A percentile compares a stretch with the other conserved stretches of the same genome.
Evolutionary conservation across 2,888 invertebrate species (phyloP).

Genomic region (Polydrusus pterygomalis): DNA sequence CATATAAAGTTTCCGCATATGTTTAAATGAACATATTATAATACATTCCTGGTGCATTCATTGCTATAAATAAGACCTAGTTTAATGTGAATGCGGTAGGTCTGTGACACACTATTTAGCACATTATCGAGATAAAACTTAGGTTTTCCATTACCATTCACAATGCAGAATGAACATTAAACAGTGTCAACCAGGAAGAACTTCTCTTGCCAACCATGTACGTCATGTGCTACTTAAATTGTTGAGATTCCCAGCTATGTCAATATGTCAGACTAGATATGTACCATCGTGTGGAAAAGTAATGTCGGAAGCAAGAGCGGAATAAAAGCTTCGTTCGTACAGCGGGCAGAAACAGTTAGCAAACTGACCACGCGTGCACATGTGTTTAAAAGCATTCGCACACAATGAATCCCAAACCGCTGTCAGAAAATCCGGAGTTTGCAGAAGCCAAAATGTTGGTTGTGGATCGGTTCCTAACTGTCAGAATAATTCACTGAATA

Average conservation of each 20-base stretch:
- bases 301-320: too few species aligned
- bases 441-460: too few species aligned
- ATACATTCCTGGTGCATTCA: conserved; percentile 32
- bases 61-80: conserved; percentile 36
- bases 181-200: conserved; percentile 28
- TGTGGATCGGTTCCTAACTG: too few species aligned
- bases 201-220: not conserved
- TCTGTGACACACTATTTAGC: conserved; percentile 38
- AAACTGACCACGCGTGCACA: too few species aligned
- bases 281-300: too few species aligned
- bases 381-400: too few species aligned
- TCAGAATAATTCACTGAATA: too few species aligned
- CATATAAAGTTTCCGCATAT: not conserved
- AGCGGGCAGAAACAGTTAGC: too few species aligned
- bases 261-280: not conserved
- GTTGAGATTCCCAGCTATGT: conserved; percentile 7
- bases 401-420: too few species aligned
- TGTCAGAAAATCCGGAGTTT: too few species aligned
- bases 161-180: conserved; percentile 16
- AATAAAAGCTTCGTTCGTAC: too few species aligned
- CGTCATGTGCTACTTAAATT: conserved; percentile 7
- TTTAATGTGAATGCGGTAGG: conserved; percentile 39
- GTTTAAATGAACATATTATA: conserved; percentile 1
- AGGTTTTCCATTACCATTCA: conserved; percentile 42
- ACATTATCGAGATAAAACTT: conserved; percentile 42